Evolutionary conservation across 2,797 vertebrate species (phyloP).

Genomic region (Erithacus rubecula): DNA sequence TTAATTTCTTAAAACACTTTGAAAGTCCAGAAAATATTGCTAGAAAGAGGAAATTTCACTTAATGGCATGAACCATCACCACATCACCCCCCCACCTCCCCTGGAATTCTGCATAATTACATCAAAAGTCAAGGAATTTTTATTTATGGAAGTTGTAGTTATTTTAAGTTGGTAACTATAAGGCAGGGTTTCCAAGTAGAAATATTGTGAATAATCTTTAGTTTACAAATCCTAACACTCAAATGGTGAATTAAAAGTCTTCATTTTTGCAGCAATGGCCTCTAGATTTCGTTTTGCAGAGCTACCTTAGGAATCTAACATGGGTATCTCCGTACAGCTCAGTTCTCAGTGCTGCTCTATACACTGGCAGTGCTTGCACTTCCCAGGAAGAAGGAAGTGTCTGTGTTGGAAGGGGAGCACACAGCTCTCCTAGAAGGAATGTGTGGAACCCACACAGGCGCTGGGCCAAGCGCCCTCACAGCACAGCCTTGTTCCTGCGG

Average conservation of each 20-base stretch:
- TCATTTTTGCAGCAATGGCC: not conserved
- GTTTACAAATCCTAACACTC: not conserved
- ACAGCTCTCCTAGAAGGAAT: not conserved
- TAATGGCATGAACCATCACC: not conserved
- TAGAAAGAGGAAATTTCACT: not conserved
- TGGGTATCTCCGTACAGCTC: rapidly evolving
- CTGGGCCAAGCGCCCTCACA: not conserved
- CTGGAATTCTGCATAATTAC: not conserved
- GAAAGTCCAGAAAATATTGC: not conserved
- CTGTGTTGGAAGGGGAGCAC: not conserved
- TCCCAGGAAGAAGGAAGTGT: not conserved
- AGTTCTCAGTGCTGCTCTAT: not conserved
- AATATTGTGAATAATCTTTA: not conserved
- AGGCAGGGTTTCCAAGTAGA: not conserved
- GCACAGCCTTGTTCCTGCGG: not conserved
- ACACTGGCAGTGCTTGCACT: rapidly evolving
- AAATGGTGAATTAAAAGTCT: not conserved
- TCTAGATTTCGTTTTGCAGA: not conserved
- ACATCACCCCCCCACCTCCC: not conserved
- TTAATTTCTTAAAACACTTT: not conserved
- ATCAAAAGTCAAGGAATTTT: not conserved
- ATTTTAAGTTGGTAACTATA: not conserved
- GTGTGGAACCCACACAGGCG: rapidly evolving
- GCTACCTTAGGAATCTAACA: not conserved
- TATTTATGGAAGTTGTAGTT: not conserved